phyloP scores from a whole-genome alignment of 2,797 vertebrate species.

The Rhinatrema bivittatum region DNA sequence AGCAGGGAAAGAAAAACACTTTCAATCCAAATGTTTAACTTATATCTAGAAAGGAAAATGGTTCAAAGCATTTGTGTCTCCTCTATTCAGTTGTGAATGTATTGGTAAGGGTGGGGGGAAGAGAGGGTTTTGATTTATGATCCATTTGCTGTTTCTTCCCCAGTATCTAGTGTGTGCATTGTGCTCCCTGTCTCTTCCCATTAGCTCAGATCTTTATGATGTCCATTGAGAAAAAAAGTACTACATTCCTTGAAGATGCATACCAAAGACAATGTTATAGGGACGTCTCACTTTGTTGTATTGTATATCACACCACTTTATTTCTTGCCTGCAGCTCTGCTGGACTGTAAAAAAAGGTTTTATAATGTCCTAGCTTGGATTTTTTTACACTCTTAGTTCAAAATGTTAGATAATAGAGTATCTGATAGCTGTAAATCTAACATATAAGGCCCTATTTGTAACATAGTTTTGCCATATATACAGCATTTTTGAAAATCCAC shows the following conservation, averaged over 20 bases:
- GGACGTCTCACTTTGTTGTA: constrained; percentile 58
- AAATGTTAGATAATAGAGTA: constrained; percentile 36
- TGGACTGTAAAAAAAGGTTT: constrained; percentile 44
- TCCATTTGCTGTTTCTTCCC: constrained; percentile 72
- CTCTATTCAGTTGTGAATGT: constrained; percentile 72
- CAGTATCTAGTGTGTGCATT: constrained; percentile 74
- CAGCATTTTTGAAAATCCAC: no score
- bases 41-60: constrained; percentile 48
- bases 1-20: constrained; percentile 35
- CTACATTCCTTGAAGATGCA: constrained; percentile 50
- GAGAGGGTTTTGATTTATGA: no score
- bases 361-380: constrained; percentile 44
- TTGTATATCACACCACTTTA: constrained; percentile 67
- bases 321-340: constrained; percentile 55
- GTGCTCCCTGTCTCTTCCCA: constrained; percentile 80
- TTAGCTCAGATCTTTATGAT: constrained; percentile 75
- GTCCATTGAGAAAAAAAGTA: constrained; percentile 73
- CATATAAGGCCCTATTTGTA: neutral
- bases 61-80: constrained; percentile 67
- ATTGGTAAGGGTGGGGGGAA: no score
- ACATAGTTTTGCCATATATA: neutral
- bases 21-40: constrained; percentile 28
- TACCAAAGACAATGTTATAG: constrained; percentile 50
- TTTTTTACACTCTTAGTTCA: constrained; percentile 41
- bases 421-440: constrained; percentile 12